Conservation (phyloP, 1,140 invertebrate genomes). For the Anastrepha obliqua region DNA sequence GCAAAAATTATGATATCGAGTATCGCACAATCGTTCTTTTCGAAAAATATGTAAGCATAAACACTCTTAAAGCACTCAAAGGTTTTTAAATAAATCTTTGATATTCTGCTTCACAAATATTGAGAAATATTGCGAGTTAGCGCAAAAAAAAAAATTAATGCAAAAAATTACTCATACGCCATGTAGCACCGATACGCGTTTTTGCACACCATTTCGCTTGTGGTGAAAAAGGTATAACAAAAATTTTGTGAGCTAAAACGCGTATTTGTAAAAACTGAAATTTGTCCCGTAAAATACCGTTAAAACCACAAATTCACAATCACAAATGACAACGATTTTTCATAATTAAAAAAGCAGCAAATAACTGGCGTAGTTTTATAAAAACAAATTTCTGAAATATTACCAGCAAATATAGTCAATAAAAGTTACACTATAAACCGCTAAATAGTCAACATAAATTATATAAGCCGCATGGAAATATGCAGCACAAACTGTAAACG, state of each 20-base stretch:
- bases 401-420: constrained; percentile 33
- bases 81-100: too few relatives aligned
- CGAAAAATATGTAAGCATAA: too few relatives aligned
- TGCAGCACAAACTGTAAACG: neutral
- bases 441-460: constrained; percentile 53
- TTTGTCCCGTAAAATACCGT: neutral
- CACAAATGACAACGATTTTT: constrained; percentile 29
- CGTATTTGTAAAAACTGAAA: neutral
- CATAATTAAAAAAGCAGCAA: constrained; percentile 40
- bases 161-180: constrained; percentile 32
- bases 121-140: too few relatives aligned
- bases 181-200: neutral
- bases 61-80: too few relatives aligned
- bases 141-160: neutral
- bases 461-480: constrained; percentile 45
- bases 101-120: too few relatives aligned
- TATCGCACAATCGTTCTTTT: too few relatives aligned
- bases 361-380: constrained; percentile 2
- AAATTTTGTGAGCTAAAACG: neutral
- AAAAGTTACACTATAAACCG: constrained; percentile 43
- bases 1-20: too few relatives aligned
- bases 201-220: neutral
- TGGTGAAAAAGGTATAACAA: neutral
- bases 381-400: constrained; percentile 41
- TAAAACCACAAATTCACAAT: constrained; percentile 49